phyloP scores from a whole-genome alignment of 2,113 vertebrate species.

The Percopsis transmontana region DNA sequence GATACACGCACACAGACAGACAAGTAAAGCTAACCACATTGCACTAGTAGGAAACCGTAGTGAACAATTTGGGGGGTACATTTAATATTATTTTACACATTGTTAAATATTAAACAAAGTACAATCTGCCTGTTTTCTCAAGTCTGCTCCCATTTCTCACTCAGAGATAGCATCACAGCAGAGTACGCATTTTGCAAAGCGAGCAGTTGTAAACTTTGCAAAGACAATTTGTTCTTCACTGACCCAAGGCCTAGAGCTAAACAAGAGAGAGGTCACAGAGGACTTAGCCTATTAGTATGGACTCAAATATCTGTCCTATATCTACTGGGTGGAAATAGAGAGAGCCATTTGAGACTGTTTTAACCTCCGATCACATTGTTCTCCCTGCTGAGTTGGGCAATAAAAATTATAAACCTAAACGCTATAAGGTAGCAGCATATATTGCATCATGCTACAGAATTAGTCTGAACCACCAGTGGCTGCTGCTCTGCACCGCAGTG shows the following conservation, averaged over 20 bases:
- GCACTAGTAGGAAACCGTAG: constrained; percentile 66
- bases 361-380: constrained; percentile 65
- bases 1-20: constrained; percentile 27
- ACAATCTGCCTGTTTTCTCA: constrained; percentile 29
- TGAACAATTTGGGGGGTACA: constrained; percentile 68
- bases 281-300: constrained; percentile 60
- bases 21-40: constrained; percentile 62
- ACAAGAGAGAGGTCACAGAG: constrained; percentile 65
- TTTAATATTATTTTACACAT: constrained; percentile 61
- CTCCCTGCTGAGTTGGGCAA: constrained; percentile 59
- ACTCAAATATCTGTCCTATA: constrained; percentile 74
- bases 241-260: constrained; percentile 72
- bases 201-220: constrained; percentile 70
- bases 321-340: constrained; percentile 56
- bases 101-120: constrained; percentile 72
- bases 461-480: constrained; percentile 61
- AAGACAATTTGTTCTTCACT: constrained; percentile 70
- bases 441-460: constrained; percentile 63
- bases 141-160: constrained; percentile 47
- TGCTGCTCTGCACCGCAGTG: constrained; percentile 54
- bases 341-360: constrained; percentile 63
- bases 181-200: constrained; percentile 57
- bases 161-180: constrained; percentile 37
- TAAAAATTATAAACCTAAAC: constrained; percentile 69
- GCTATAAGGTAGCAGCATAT: constrained; percentile 54